Evolutionary conservation across 1,140 invertebrate species (phyloP), one percentile per base, ranked within the genome.

Genomic region (Zophobas morio): DNA sequence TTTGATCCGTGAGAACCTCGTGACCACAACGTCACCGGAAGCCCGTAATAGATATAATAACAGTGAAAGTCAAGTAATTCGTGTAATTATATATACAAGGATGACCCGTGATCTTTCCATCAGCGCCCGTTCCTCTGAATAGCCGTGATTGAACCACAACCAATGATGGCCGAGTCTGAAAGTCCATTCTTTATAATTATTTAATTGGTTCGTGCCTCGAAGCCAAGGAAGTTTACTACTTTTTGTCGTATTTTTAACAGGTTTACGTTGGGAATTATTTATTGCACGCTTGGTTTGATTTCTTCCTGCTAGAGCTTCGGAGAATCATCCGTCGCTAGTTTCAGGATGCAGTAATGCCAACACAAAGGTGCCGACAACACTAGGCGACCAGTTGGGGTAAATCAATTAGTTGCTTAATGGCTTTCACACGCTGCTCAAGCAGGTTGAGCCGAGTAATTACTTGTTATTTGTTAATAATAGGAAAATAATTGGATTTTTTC

Each of bases 11-110:
- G 74, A 75, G 74, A 75, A 75, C 56, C 47, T 47, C 54, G 56
- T 70, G 74, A 76, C 47, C 47, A 70, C 47, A 39, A 42, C 57
- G 60, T 66, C 47, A 76, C 74, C 74, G 74, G 74, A 76, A 76
- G 74, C 74, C 37, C 57, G 37, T 76, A 76, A 76, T 76, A 76
- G 74, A 76, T 66, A 66, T 76, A 76, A 76, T 76, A 51, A 66
- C 54, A 76, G 74, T 76, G 74, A 76, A 76, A 76, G 74, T 76
- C 51, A 40, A 42, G 60, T 42, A 39, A 42, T 57, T 49, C 51
- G 70, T 51, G 47, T 53, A 56, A 72, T 72, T 72, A 56, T 66
- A 66, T 66, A 56, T 72, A 56, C 70, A 72, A 72, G 70, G 70
- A 72, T 72, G 70, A 72, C 70, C 70, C 70, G 70, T 72, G 70